phyloP scores from a whole-genome alignment of 2,888 invertebrate genomes.

The Meandrusa payeni region DNA sequence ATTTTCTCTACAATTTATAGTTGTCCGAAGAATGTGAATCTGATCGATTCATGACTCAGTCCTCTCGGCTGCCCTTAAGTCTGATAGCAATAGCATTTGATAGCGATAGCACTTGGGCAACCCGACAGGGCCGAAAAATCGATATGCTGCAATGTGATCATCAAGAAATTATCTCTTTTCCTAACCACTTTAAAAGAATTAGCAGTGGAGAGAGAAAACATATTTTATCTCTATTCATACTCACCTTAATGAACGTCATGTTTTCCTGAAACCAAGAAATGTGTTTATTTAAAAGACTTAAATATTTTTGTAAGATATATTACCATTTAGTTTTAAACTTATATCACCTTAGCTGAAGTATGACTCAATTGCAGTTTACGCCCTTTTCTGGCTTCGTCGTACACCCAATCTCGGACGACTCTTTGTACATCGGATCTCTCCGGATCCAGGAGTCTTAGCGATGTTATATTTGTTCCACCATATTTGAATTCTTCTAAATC shows the following conservation, averaged over 20 bases:
- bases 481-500: conserved; percentile 96
- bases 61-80: too few species aligned
- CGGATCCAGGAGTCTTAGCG: conserved; percentile 93
- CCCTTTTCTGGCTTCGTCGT: conserved; percentile 85
- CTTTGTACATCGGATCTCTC: conserved; percentile 88
- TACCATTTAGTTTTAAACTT: not conserved
- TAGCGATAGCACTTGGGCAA: too few species aligned
- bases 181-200: too few species aligned
- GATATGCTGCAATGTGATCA: too few species aligned
- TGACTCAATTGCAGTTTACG: conserved; percentile 82
- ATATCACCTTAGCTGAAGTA: conserved; percentile 75
- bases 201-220: too few species aligned
- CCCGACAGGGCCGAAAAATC: too few species aligned
- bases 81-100: too few species aligned
- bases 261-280: conserved; percentile 79
- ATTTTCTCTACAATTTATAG: too few species aligned
- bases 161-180: too few species aligned
- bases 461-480: conserved; percentile 97
- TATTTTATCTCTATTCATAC: conserved; percentile 38
- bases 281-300: conserved; percentile 19
- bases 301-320: conserved; percentile 8
- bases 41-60: too few species aligned
- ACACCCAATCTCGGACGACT: conserved; percentile 90
- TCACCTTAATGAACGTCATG: conserved; percentile 87
- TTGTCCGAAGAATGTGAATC: too few species aligned